A percentile compares a stretch with the other conserved stretches of the same genome.
These are phyloP conservation scores for Staurois parvus DNA, from an alignment of 2,797 vertebrate species.

Conservation along the genomic window DNA sequence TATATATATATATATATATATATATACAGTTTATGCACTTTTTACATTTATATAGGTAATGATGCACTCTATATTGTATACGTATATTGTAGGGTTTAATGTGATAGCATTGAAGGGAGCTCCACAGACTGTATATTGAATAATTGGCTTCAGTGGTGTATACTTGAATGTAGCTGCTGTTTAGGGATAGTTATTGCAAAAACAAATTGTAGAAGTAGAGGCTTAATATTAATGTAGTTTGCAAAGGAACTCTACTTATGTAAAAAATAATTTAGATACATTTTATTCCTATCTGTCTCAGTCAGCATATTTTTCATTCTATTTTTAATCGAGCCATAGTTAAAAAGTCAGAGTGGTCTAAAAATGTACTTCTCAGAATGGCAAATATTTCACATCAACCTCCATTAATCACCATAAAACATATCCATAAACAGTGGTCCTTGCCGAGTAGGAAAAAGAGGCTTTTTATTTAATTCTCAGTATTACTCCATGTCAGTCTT, in stretches of 20 bases:
- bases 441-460: slow-evolving; percentile 27
- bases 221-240: neutral
- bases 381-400: slow-evolving; percentile 24
- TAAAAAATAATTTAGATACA: neutral
- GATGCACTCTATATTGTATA: too few species aligned
- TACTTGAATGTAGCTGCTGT: too few species aligned
- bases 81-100: too few species aligned
- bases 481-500: slow-evolving; percentile 65
- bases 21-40: too few species aligned
- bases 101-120: too few species aligned
- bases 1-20: too few species aligned
- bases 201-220: neutral
- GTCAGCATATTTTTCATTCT: neutral
- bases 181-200: too few species aligned
- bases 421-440: slow-evolving; percentile 31
- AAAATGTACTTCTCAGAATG: slow-evolving; percentile 6
- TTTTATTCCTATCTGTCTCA: neutral
- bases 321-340: neutral
- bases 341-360: neutral
- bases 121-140: too few species aligned
- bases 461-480: slow-evolving; percentile 37
- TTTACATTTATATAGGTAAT: too few species aligned
- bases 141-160: too few species aligned
- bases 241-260: neutral
- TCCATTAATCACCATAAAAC: slow-evolving; percentile 41